Evolutionary conservation across 2,797 vertebrate species (phyloP).

Genomic region (Sebastes hubbsi): DNA sequence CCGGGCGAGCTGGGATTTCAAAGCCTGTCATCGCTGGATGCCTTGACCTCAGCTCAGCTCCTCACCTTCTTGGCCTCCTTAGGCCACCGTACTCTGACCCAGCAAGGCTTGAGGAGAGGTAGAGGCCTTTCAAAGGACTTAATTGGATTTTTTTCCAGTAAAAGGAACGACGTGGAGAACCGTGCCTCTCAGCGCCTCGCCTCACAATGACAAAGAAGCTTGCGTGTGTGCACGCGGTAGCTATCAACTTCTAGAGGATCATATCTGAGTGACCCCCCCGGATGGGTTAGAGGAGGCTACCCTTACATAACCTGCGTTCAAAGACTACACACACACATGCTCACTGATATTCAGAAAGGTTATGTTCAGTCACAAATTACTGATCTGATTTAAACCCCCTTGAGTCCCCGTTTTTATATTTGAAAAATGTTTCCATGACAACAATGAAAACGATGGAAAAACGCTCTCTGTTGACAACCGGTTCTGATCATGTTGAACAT

Average conservation of each 20-base stretch:
- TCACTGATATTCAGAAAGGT: background rate
- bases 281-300: background rate
- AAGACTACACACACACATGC: constrained; percentile 27
- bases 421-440: background rate
- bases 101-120: constrained; percentile 2
- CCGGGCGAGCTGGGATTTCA: constrained; percentile 58
- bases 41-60: constrained; percentile 63
- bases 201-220: constrained; percentile 9
- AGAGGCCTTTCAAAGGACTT: constrained; percentile 34
- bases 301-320: constrained; percentile 26
- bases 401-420: background rate
- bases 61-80: constrained; percentile 35
- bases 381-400: constrained; percentile 3
- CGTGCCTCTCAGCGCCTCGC: background rate
- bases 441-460: background rate
- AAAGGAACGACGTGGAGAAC: background rate
- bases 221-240: constrained; percentile 2
- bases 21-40: constrained; percentile 46
- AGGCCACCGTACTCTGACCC: constrained; percentile 24
- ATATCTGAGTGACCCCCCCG: constrained; percentile 44
- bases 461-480: too few species aligned
- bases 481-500: too few species aligned
- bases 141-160: constrained; percentile 51
- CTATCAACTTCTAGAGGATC: constrained; percentile 52
- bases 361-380: background rate